Evolutionary conservation across 2,113 vertebrate species (phyloP).

Genomic region (Lepus timidus): DNA sequence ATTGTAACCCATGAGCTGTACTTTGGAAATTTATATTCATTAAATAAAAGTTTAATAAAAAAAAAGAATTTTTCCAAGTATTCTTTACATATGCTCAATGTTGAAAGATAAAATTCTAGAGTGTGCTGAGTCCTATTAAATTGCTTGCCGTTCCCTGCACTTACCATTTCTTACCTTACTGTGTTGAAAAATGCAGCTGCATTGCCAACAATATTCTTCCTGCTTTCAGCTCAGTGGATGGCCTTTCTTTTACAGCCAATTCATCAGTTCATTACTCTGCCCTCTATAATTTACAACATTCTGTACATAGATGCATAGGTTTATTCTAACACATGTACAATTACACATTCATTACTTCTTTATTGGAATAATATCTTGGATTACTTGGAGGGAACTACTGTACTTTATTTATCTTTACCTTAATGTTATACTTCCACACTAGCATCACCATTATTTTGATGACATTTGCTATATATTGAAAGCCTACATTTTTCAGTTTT

Average conservation of each 20-base stretch:
- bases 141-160: background rate
- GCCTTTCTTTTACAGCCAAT: background rate
- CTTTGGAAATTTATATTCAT: no score
- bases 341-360: background rate
- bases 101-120: background rate
- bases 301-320: background rate
- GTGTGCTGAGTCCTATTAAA: background rate
- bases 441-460: background rate
- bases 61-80: background rate
- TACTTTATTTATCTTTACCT: slow-evolving; percentile 17
- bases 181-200: background rate
- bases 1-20: no score
- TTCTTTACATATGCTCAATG: background rate
- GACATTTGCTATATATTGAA: background rate
- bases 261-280: background rate
- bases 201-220: background rate
- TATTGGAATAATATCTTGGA: background rate
- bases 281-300: background rate
- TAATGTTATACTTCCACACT: background rate
- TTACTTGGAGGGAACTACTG: background rate
- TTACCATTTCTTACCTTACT: background rate
- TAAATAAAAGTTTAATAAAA: no score
- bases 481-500: background rate
- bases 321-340: background rate
- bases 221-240: background rate